Percentiles rank a stretch among this genome's conserved stretches.
phyloP scores from a whole-genome alignment of 1,140 invertebrate species.

The Calephelis virginiensis region DNA sequence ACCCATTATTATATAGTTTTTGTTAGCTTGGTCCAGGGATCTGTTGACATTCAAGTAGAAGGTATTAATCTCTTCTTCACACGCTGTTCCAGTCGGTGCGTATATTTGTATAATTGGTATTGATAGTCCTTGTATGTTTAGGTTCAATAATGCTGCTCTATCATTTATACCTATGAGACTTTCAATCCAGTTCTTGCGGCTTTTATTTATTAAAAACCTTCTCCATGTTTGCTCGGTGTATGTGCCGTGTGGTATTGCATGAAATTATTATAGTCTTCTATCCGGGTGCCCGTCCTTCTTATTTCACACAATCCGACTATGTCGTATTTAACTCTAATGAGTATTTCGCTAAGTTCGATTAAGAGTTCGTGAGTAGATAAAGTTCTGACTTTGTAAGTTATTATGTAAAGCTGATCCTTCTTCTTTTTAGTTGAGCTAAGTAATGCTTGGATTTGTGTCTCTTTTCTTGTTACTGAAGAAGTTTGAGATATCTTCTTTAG shows the following conservation, averaged over 20 bases:
- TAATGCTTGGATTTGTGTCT: background rate
- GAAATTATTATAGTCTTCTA: slow-evolving; percentile 8
- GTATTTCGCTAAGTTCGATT: slow-evolving; percentile 6
- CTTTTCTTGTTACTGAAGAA: slow-evolving; percentile 8
- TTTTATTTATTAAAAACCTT: too few relatives aligned
- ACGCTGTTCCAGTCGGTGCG: slow-evolving; percentile 17
- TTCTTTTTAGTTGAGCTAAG: slow-evolving; percentile 1
- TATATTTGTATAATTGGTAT: slow-evolving; percentile 11
- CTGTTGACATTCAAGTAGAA: background rate
- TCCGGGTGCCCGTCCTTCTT: slow-evolving; percentile 8
- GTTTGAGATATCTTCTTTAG: slow-evolving; percentile 11
- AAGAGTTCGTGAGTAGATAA: slow-evolving; percentile 6
- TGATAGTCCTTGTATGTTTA: background rate
- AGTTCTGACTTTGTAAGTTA: background rate
- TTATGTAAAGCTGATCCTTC: background rate
- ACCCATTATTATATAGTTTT: background rate
- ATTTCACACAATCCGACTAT: slow-evolving; percentile 19
- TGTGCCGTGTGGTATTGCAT: too few relatives aligned
- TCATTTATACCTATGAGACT: slow-evolving; percentile 11
- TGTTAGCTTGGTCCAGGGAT: background rate
- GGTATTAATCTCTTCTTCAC: slow-evolving; percentile 2
- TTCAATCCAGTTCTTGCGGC: too few relatives aligned
- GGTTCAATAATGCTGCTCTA: slow-evolving; percentile 17
- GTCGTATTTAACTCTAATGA: slow-evolving; percentile 18
- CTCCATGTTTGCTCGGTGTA: too few relatives aligned